Percentiles rank a stretch among this genome's conserved stretches.
Evolutionary conservation across 2,888 invertebrate genomes (phyloP).

Genomic region (Nemotelus pantherinus): DNA sequence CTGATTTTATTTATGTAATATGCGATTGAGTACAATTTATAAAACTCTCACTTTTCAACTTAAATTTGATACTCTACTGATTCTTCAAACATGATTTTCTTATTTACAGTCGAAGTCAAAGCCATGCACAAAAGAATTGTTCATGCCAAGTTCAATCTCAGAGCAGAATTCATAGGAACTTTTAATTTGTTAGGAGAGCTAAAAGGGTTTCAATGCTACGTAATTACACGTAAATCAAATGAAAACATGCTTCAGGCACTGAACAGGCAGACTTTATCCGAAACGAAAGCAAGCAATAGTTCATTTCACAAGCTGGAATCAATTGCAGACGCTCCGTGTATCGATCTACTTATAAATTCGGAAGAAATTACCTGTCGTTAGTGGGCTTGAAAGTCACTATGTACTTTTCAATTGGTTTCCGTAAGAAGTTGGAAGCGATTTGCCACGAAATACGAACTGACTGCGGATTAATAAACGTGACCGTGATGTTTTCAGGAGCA

Average conservation of each 20-base stretch:
- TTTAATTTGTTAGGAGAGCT: no score
- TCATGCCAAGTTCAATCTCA: no score
- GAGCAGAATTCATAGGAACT: no score
- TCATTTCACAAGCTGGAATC: background rate
- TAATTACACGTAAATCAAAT: background rate
- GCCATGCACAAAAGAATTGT: no score
- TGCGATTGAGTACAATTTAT: no score
- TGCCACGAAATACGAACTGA: conserved; percentile 89
- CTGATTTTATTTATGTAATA: no score
- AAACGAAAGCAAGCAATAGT: background rate
- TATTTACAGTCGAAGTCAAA: no score
- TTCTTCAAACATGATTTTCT: no score
- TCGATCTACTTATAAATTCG: conserved; percentile 29
- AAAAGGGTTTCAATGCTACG: no score
- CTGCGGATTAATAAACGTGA: conserved; percentile 86
- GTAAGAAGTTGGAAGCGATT: conserved; percentile 76
- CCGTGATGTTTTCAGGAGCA: conserved; percentile 87
- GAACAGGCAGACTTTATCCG: background rate
- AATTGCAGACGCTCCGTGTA: background rate
- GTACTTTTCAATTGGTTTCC: conserved; percentile 79
- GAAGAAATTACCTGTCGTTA: conserved; percentile 81
- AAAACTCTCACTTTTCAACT: no score
- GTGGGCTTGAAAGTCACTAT: conserved; percentile 92
- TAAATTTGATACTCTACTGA: no score
- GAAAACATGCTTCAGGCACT: background rate